Conservation (phyloP, 2,113 vertebrate genomes). For the Austrofundulus limnaeus region DNA sequence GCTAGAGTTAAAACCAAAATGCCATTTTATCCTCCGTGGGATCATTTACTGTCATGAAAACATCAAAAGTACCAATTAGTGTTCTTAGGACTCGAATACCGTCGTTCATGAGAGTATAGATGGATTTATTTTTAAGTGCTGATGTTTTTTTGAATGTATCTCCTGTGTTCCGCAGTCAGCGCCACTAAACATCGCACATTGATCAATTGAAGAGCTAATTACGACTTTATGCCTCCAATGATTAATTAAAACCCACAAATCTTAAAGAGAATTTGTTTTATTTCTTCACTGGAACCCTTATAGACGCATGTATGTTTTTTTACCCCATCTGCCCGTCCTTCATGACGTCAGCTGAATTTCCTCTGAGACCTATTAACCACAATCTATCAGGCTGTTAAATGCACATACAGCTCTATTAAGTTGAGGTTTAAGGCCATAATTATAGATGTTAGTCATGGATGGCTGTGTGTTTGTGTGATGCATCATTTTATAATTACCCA, state of each 20-base stretch:
- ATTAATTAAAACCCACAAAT: constrained; percentile 15
- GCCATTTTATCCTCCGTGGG: background rate
- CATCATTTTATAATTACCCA: constrained; percentile 59
- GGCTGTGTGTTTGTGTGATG: constrained; percentile 51
- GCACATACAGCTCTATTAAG: constrained; percentile 52
- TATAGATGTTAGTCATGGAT: constrained; percentile 53
- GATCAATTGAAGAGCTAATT: constrained; percentile 16
- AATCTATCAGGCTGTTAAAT: constrained; percentile 55
- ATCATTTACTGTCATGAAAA: constrained; percentile 1
- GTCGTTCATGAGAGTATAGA: too few species aligned
- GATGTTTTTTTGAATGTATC: constrained; percentile 5
- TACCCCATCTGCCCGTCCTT: constrained; percentile 4
- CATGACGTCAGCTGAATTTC: constrained; percentile 39
- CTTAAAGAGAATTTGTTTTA: constrained; percentile 5
- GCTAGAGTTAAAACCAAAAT: background rate
- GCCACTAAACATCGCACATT: constrained; percentile 3
- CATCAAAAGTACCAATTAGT: constrained; percentile 12
- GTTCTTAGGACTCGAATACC: constrained; percentile 6
- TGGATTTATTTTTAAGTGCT: too few species aligned
- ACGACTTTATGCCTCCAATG: constrained; percentile 14
- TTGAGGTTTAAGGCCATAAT: constrained; percentile 49
- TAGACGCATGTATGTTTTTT: background rate
- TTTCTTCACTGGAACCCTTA: constrained; percentile 11
- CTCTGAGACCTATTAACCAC: constrained; percentile 57
- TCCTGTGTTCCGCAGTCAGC: background rate